Evolutionary conservation across 2,113 vertebrate species (phyloP).

Genomic region (Gadus chalcogrammus): DNA sequence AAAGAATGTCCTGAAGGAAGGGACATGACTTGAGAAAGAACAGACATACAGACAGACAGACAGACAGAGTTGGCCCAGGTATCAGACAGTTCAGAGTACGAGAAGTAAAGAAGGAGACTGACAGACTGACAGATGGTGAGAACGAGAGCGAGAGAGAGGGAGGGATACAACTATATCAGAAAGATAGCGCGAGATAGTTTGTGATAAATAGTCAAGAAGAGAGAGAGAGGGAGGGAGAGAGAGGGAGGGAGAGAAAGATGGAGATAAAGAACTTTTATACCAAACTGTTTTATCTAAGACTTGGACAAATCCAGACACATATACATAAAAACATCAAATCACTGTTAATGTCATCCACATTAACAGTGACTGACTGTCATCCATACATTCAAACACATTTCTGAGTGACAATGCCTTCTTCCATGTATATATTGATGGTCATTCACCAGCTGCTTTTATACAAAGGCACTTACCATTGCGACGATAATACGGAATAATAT

Average conservation of each 20-base stretch:
- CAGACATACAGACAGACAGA: too few species aligned
- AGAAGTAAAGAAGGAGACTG: neutral
- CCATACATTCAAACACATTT: too few species aligned
- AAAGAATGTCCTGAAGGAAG: neutral
- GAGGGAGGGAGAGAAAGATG: constrained; percentile 12
- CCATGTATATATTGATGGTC: too few species aligned
- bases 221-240: constrained; percentile 11
- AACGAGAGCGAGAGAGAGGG: neutral
- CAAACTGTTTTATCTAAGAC: too few species aligned
- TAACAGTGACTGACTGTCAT: too few species aligned
- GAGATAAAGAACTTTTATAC: neutral
- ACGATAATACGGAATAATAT: too few species aligned
- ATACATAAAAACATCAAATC: too few species aligned
- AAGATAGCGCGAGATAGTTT: neutral
- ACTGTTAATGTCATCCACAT: too few species aligned
- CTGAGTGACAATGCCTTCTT: too few species aligned
- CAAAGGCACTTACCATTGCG: too few species aligned
- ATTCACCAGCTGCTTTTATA: too few species aligned
- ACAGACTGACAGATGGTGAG: neutral
- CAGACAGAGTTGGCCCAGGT: neutral
- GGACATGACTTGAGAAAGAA: neutral
- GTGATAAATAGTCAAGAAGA: neutral
- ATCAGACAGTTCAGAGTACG: neutral
- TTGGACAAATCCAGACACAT: neutral
- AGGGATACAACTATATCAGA: neutral